A percentile compares a stretch with the other conserved stretches of the same genome.
These are phyloP conservation scores for Eristalis tenax DNA, from an alignment of 2,888 invertebrate genomes.

Conservation along the genomic window DNA sequence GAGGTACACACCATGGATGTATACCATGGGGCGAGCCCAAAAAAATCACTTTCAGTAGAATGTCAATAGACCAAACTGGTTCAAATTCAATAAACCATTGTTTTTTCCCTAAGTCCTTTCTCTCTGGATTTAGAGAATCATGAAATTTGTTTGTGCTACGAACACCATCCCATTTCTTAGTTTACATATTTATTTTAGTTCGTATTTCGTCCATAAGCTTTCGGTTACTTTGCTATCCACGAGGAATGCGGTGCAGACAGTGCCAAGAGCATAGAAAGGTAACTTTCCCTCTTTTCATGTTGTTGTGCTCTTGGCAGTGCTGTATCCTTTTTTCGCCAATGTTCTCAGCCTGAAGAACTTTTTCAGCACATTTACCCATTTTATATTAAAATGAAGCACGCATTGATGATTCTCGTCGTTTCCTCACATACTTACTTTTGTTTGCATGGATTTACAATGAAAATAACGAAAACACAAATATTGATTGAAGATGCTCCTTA, in stretches of 20 bases:
- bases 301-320: neutral
- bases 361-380: conserved; percentile 4
- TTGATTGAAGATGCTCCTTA: conserved; percentile 33
- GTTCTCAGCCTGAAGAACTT: neutral
- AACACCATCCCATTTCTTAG: neutral
- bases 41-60: neutral
- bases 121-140: neutral
- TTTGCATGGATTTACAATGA: neutral
- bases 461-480: conserved; percentile 8
- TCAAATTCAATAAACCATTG: neutral
- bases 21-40: neutral
- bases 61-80: neutral
- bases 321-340: neutral
- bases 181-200: neutral
- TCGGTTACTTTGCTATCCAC: neutral
- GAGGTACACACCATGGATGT: neutral
- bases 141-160: neutral
- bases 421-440: neutral
- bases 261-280: neutral
- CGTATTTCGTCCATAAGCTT: neutral
- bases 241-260: neutral
- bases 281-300: neutral
- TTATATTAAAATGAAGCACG: neutral
- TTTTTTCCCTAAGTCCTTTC: neutral
- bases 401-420: neutral